phyloP scores from a whole-genome alignment of 2,888 invertebrate genomes.

The Caenorhabditis sp. region DNA sequence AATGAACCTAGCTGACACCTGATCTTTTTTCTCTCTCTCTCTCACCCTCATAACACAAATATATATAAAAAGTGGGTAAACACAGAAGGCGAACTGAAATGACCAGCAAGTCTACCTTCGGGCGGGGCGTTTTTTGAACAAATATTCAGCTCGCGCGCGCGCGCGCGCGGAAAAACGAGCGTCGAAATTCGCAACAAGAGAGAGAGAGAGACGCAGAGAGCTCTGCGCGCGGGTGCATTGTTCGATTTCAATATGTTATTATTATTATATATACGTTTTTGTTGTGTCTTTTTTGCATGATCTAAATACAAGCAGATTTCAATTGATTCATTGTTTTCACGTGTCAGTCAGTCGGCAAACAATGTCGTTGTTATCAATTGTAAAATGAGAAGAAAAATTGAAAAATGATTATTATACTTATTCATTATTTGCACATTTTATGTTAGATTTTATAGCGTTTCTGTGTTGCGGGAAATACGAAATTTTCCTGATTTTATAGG shows the following conservation, averaged over 20 bases:
- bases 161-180: background rate
- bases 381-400: too few species aligned
- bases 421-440: background rate
- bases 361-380: background rate
- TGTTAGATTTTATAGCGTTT: background rate
- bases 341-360: too few species aligned
- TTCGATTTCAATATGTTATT: background rate
- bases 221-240: background rate
- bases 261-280: background rate
- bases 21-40: too few species aligned
- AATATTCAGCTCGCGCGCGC: background rate
- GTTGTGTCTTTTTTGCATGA: too few species aligned
- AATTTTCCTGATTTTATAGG: conserved; percentile 20
- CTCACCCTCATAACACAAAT: background rate
- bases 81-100: background rate
- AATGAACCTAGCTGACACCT: background rate
- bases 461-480: background rate
- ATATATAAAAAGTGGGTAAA: background rate
- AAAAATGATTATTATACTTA: too few species aligned
- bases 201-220: background rate
- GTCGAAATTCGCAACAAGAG: background rate
- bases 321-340: too few species aligned
- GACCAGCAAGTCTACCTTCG: too few species aligned
- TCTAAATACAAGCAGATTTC: too few species aligned
- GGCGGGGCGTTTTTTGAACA: background rate